Evolutionary conservation across 1,140 invertebrate genomes (phyloP), one percentile per base, ranked within the genome.

Genomic region (Drosophila repletoides): DNA sequence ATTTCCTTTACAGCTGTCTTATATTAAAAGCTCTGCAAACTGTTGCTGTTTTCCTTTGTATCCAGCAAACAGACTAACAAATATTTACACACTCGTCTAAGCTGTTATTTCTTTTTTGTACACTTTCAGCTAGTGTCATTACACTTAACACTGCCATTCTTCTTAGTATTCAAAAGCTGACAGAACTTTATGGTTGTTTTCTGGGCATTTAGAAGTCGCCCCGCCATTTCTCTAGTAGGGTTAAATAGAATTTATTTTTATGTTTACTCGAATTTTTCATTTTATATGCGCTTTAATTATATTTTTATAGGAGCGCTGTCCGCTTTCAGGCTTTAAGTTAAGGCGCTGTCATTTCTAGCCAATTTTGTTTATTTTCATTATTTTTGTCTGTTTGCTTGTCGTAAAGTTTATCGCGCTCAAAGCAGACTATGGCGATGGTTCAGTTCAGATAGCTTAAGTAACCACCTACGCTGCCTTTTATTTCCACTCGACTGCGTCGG

Each of bases 241-340:
- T 12, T 80, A 80, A 80, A 80, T 80, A 63, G 26, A 75, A 53
- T 71, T 71, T 63, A 66, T 73, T 74, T 77, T 71, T 79, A 79
- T 56, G 31, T 31, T 28, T 31, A 46, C 28, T 12, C 29, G 15
- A 45, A 52, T 58, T 58, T 67, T 52, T 43, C 2, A 6, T 69
- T 34, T 46, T 24, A 24, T 36, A 28, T 29, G 15, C 26, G 17
- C 28, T 63, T 75, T 72, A 80, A 80, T 75, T 70, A 71, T 74
- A 22, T 48, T 75, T 74, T 58, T 74, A 74, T 79, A 14, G 43
- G 17, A 9, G 31, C 28, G 52, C 26, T 41, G 17, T 21, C n/a
- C n/a, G 9, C 15, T 21, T 41, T 43, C 10, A 17, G 17, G 40
- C 36, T 41, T 40, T 26, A 43, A 53, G 36, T 26, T 55, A 29